Evolutionary conservation across 2,888 invertebrate species (phyloP).

Genomic region (Rhabditophanes sp.): DNA sequence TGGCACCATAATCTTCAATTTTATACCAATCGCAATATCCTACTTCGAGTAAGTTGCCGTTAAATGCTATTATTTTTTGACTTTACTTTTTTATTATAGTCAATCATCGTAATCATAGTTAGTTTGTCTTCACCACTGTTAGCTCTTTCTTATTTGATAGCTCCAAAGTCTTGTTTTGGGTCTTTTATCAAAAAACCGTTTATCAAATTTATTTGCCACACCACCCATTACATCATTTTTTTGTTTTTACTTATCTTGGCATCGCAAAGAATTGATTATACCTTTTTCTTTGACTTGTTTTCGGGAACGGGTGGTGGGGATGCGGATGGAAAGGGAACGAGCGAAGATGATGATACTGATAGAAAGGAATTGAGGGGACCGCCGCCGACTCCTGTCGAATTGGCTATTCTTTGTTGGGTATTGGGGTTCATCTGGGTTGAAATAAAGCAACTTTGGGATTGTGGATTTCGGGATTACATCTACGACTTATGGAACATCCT

Average conservation of each 20-base stretch:
- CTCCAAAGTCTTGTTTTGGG: constrained; percentile 48
- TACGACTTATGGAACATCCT: constrained; percentile 99
- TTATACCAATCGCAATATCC: no score
- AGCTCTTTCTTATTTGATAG: constrained; percentile 8
- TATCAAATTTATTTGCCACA: constrained; percentile 53
- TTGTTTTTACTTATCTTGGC: constrained; percentile 48
- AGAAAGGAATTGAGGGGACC: constrained; percentile 50
- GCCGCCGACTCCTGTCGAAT: constrained; percentile 49
- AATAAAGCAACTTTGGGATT: constrained; percentile 56
- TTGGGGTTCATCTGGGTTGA: constrained; percentile 51
- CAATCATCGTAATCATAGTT: constrained; percentile 45
- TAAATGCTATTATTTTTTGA: constrained; percentile 48
- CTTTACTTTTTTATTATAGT: constrained; percentile 49
- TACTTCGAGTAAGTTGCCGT: no score
- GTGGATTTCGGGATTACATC: constrained; percentile 83
- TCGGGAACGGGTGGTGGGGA: constrained; percentile 18
- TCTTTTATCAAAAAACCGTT: constrained; percentile 50
- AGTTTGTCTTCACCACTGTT: constrained; percentile 2
- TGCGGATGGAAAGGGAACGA: constrained; percentile 31
- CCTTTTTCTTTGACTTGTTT: background rate
- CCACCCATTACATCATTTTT: constrained; percentile 51
- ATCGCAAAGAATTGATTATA: background rate
- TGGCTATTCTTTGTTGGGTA: constrained; percentile 50
- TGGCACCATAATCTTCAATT: constrained; percentile 46
- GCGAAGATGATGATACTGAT: constrained; percentile 37